A percentile compares a stretch with the other conserved stretches of the same genome.
Conservation (phyloP, 2,888 invertebrate genomes). For the Hemaris fuciformis region DNA sequence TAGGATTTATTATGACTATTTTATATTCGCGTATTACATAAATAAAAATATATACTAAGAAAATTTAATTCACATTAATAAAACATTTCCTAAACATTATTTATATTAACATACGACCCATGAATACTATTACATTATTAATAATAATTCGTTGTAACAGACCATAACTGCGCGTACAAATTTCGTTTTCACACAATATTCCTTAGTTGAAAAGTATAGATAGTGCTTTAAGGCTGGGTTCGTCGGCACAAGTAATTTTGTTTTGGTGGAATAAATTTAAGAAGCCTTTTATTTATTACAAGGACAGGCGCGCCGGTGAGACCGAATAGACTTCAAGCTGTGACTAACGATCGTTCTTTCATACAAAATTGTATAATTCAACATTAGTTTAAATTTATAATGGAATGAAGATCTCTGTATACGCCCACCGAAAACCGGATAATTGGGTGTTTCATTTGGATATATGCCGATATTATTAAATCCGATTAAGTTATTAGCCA, state of each 20-base stretch:
- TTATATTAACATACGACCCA: conserved; percentile 14
- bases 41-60: background rate
- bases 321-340: conserved; percentile 69
- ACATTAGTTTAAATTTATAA: conserved; percentile 70
- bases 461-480: conserved; percentile 43
- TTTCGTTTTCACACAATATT: conserved; percentile 21
- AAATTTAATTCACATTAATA: background rate
- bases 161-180: conserved; percentile 42
- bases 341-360: conserved; percentile 64
- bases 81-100: conserved; percentile 9
- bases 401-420: conserved; percentile 66
- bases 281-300: conserved; percentile 63
- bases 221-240: conserved; percentile 28
- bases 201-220: conserved; percentile 32
- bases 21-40: background rate
- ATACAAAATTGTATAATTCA: conserved; percentile 57
- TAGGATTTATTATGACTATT: background rate
- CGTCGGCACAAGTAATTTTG: conserved; percentile 30
- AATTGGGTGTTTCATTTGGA: conserved; percentile 58
- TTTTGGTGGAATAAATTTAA: conserved; percentile 56
- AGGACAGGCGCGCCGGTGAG: conserved; percentile 53
- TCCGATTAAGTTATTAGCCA: conserved; percentile 57
- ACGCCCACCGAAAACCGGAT: conserved; percentile 56
- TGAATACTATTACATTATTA: conserved; percentile 43
- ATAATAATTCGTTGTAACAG: conserved; percentile 48